phyloP scores from a whole-genome alignment of 2,113 vertebrate species.

The Hemichromis elongatus region DNA sequence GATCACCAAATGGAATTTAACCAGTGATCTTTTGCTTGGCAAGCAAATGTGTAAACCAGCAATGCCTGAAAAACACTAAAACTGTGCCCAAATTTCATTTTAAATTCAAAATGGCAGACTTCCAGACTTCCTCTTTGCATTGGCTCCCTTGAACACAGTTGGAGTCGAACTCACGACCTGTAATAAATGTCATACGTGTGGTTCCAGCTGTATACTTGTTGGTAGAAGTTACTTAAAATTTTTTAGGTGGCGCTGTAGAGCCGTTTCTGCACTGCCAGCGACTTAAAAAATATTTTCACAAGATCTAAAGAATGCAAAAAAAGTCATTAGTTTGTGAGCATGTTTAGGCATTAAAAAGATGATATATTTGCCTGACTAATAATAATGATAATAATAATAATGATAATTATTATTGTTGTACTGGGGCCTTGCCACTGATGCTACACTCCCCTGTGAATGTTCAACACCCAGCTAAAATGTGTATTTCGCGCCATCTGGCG shows the following conservation, averaged over 20 bases:
- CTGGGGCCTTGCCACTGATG: background rate
- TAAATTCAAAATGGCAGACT: background rate
- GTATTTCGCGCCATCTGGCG: slow-evolving; percentile 16
- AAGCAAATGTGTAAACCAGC: rapidly evolving
- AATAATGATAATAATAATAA: too few species aligned
- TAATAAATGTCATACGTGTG: background rate
- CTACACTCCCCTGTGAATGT: background rate
- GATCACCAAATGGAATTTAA: background rate
- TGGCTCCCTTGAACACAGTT: rapidly evolving
- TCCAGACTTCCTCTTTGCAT: background rate
- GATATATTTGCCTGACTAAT: background rate
- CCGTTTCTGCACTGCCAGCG: background rate
- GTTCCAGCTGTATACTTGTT: rapidly evolving
- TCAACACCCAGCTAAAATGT: background rate
- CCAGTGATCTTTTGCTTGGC: background rate
- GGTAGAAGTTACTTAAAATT: rapidly evolving
- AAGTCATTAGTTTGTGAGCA: rapidly evolving
- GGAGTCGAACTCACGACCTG: too few species aligned
- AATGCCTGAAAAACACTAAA: background rate
- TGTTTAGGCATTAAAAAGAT: rapidly evolving
- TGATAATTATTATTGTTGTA: background rate
- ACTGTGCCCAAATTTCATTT: rapidly evolving
- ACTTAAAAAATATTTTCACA: background rate
- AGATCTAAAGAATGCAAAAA: background rate
- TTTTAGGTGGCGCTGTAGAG: background rate